Evolutionary conservation across 2,888 invertebrate species (phyloP), one percentile per base, ranked within the genome.

Genomic region (Cerceris ruficornis): DNA sequence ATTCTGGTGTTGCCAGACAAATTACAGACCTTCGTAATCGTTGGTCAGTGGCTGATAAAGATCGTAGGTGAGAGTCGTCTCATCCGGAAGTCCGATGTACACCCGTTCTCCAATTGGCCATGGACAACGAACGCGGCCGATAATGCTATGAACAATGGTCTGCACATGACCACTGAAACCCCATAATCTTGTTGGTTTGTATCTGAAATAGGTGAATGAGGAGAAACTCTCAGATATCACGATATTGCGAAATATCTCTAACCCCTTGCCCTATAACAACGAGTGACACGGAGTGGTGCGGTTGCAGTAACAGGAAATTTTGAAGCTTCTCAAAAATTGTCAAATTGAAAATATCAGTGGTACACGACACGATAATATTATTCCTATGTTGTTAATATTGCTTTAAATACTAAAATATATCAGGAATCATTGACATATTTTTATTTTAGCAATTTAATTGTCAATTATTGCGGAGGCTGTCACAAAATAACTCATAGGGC

Each of bases 121-220:
- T 67, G 98, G 98, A 89, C 98, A 97, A 80, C 96, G 95, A 39
- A 98, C 96, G 70, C 98, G 95, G 39, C 97, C 97, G 77, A 97
- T 96, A 82, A 97, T 94, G 88, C 98, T 98, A 93, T 98, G 98
- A 67, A 98, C 93, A 75, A 98, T 96, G 0, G 98, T 98, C 92
- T 98, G 98, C 17, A 98, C 95, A 92, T 98, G 98, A 11, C 98
- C 98, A 92, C 98, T 98, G 92, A 97, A 98, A 73, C 98, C 98
- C 98, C 98, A 98, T 85, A 98, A 92, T 84, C 97, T 94, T 64
- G 98, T 97, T 64, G 98, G 98, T 86, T 96, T 94, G 93, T 98
- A 98, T 73, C 98, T 98, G 93, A 57, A 95, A 86, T 98, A 98
- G 74, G 98, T 97, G 93, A 57, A 94, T 74, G 17, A 8, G 13